Evolutionary conservation across 2,113 vertebrate genomes (phyloP), one percentile per base, ranked within the genome.

Genomic region (Hiodon alosoides): DNA sequence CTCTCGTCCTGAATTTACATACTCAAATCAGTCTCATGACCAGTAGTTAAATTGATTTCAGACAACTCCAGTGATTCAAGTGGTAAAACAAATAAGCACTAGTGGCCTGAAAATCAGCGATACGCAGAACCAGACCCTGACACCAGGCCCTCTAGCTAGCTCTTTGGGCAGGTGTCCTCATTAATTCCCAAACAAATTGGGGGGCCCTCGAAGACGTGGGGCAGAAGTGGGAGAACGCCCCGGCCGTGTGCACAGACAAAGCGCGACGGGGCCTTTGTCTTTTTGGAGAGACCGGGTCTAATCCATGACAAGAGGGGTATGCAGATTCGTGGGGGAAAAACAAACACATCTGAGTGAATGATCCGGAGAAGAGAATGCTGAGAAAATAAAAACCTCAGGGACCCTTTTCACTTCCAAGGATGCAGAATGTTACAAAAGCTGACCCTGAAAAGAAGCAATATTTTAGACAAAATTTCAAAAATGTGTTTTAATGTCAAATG

Each of bases 41-140:
- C 85, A 86, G 81, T 87, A 71, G 76, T 83, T 86, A 85, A 83
- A 87, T 86, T 87, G 85, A 89, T 88, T 90, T 88, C 84, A 88
- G 88, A 90, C 64, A 81, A 88, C 86, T 79, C 85, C 83, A 83
- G 88, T 89, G 87, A 88, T 85, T 91, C 86, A 85, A 90, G 87
- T 89, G 87, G 82, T 74, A 80, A 89, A 87, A 89, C 82, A 86
- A 85, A 88, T 85, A 79, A 76, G 54, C 31, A 66, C 78, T 16
- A 31, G 60, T 79, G 74, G 71, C 68, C 69, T 70, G 79, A 68
- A 80, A 81, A 77, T 78, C 81, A 74, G 64, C 60, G 81, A 78
- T 79, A 82, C 76, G 82, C 80, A 81, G 78, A 83, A 79, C 82
- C 78, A 79, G 79, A 79, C 59, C 65, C 79, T 82, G 83, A 84